Evolutionary conservation across 2,797 vertebrate species (phyloP).

Genomic region (Euthynnus affinis): DNA sequence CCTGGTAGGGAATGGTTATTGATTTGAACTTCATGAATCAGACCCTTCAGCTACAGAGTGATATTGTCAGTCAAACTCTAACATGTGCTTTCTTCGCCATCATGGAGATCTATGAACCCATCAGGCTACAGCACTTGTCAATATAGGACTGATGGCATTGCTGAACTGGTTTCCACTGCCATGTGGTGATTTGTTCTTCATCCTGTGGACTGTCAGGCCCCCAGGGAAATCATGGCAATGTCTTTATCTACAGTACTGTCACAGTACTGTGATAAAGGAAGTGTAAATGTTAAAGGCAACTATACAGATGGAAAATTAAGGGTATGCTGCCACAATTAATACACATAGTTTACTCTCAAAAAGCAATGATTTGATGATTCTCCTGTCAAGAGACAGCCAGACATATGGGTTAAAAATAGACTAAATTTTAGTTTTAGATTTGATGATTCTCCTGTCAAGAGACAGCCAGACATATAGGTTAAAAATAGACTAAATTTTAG

Average conservation of each 20-base stretch:
- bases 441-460: background rate
- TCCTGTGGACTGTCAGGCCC: conserved; percentile 12
- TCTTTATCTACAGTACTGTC: conserved; percentile 9
- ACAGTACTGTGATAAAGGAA: conserved; percentile 13
- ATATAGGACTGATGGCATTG: conserved; percentile 44
- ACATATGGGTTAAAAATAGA: background rate
- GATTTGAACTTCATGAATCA: conserved; percentile 16
- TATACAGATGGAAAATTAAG: background rate
- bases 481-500: background rate
- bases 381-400: background rate
- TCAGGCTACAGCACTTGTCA: conserved; percentile 33
- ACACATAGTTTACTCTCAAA: too few species aligned
- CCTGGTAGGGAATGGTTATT: conserved; percentile 81
- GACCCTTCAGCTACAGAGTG: background rate
- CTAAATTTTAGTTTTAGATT: background rate
- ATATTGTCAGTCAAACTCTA: background rate
- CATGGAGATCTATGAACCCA: conserved; percentile 20
- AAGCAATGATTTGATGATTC: background rate
- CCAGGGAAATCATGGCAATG: conserved; percentile 45
- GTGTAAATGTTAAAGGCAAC: background rate
- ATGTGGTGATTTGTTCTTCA: conserved; percentile 34
- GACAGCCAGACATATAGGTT: background rate
- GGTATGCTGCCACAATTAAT: background rate
- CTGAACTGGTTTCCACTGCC: background rate
- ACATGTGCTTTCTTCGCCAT: conserved; percentile 9